A percentile compares a stretch with the other conserved stretches of the same genome.
These are phyloP conservation scores for Syngnathus acus DNA, from an alignment of 2,797 vertebrate genomes.

Conservation along the genomic window DNA sequence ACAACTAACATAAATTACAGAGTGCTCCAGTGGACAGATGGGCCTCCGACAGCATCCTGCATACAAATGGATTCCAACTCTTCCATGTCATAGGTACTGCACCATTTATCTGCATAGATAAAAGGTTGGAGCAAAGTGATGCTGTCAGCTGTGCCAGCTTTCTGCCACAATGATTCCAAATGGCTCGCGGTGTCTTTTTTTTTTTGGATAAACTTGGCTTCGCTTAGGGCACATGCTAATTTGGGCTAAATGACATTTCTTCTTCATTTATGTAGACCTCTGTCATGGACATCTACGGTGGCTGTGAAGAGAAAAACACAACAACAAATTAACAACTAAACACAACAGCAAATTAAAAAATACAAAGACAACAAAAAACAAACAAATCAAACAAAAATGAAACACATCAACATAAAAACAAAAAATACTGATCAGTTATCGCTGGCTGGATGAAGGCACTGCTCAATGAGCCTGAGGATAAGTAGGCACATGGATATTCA, in stretches of 20 bases:
- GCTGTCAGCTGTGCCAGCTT: conserved; percentile 8
- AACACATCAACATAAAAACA: too few relatives aligned
- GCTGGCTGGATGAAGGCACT: too few relatives aligned
- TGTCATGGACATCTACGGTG: too few relatives aligned
- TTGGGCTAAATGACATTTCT: background rate
- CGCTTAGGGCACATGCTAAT: conserved; percentile 2
- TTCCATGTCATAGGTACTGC: conserved; percentile 4
- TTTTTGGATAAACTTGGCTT: background rate
- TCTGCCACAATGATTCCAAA: conserved; percentile 14
- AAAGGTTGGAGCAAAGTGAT: conserved; percentile 5
- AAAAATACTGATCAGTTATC: too few relatives aligned
- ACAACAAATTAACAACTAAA: too few relatives aligned
- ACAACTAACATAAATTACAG: conserved; percentile 62
- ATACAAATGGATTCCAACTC: conserved; percentile 44
- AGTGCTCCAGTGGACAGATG: conserved; percentile 60
- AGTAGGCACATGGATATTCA: too few relatives aligned
- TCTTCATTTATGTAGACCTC: background rate
- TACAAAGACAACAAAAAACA: too few relatives aligned
- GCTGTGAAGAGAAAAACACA: too few relatives aligned
- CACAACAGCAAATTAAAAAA: too few relatives aligned
- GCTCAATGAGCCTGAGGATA: too few relatives aligned
- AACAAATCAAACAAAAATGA: too few relatives aligned
- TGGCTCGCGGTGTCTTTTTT: conserved; percentile 1
- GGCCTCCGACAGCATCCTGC: conserved; percentile 42
- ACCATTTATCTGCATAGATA: conserved; percentile 14